Percentiles rank a stretch among this genome's conserved stretches.
Conservation (phyloP, 1,140 invertebrate species). For the Eumeta japonica region DNA sequence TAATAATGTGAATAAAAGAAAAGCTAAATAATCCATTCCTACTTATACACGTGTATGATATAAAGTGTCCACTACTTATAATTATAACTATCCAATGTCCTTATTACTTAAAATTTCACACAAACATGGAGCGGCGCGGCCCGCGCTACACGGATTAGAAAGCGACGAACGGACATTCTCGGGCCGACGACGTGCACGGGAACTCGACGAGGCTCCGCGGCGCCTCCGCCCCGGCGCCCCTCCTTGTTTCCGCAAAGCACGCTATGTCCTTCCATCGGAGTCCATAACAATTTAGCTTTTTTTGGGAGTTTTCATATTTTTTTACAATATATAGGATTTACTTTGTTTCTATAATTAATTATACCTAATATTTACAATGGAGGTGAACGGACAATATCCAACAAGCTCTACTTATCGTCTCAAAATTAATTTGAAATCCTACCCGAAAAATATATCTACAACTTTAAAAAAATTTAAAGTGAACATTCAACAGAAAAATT, state of each 20-base stretch:
- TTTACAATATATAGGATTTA: constrained; percentile 57
- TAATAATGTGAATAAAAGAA: constrained; percentile 55
- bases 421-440: constrained; percentile 50
- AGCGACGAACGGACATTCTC: no score
- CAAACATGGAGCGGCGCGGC: constrained; percentile 27
- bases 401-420: constrained; percentile 49
- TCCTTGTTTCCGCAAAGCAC: constrained; percentile 26
- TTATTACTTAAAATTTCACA: constrained; percentile 53
- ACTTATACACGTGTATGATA: constrained; percentile 57
- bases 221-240: constrained; percentile 3
- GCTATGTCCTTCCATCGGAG: constrained; percentile 31
- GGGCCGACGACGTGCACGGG: no score
- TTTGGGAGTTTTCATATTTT: constrained; percentile 48
- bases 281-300: constrained; percentile 53
- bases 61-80: constrained; percentile 57
- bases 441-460: constrained; percentile 56
- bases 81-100: constrained; percentile 49
- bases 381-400: constrained; percentile 54
- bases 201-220: neutral
- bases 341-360: constrained; percentile 53
- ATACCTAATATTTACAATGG: constrained; percentile 58
- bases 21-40: constrained; percentile 54
- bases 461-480: constrained; percentile 49
- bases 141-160: constrained; percentile 5
- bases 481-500: constrained; percentile 47